phyloP scores from a whole-genome alignment of 2,888 invertebrate genomes.

The Parochlus steinenii region DNA sequence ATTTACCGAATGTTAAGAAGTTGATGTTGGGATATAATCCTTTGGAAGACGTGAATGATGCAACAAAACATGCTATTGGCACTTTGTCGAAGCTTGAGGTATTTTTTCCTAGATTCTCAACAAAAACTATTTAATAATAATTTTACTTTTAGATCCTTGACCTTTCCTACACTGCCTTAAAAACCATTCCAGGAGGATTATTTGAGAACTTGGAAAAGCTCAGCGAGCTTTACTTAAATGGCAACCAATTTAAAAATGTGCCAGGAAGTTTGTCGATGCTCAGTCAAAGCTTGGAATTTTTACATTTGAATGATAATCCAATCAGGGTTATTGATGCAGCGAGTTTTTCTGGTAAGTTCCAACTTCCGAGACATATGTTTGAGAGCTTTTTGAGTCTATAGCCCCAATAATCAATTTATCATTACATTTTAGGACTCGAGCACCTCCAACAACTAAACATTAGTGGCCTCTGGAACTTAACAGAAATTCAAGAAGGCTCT shows the following conservation, averaged over 20 bases:
- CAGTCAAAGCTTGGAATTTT: slow-evolving; percentile 36
- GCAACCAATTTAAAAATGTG: slow-evolving; percentile 40
- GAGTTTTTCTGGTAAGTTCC: slow-evolving; percentile 45
- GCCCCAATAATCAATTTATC: too few relatives aligned
- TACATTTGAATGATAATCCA: slow-evolving; percentile 44
- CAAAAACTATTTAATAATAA: not conserved
- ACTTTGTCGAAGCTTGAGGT: slow-evolving; percentile 39
- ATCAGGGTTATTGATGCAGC: slow-evolving; percentile 39
- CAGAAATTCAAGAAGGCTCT: slow-evolving; percentile 36
- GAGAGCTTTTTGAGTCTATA: too few relatives aligned
- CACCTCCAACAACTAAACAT: slow-evolving; percentile 41
- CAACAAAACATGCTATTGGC: slow-evolving; percentile 39
- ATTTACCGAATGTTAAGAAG: slow-evolving; percentile 41
- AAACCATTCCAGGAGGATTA: slow-evolving; percentile 36
- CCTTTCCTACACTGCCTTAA: slow-evolving; percentile 39
- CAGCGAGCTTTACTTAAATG: slow-evolving; percentile 39
- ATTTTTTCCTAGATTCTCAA: slow-evolving; percentile 14
- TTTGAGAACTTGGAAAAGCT: slow-evolving; percentile 35
- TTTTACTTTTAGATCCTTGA: slow-evolving; percentile 32
- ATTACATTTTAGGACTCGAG: slow-evolving; percentile 32
- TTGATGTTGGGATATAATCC: slow-evolving; percentile 45
- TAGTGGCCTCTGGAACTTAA: slow-evolving; percentile 38
- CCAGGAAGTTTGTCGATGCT: slow-evolving; percentile 38
- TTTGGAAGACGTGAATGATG: slow-evolving; percentile 40
- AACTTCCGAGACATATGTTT: too few relatives aligned